Evolutionary conservation across 2,113 vertebrate genomes (phyloP).

Genomic region (Meriones unguiculatus): DNA sequence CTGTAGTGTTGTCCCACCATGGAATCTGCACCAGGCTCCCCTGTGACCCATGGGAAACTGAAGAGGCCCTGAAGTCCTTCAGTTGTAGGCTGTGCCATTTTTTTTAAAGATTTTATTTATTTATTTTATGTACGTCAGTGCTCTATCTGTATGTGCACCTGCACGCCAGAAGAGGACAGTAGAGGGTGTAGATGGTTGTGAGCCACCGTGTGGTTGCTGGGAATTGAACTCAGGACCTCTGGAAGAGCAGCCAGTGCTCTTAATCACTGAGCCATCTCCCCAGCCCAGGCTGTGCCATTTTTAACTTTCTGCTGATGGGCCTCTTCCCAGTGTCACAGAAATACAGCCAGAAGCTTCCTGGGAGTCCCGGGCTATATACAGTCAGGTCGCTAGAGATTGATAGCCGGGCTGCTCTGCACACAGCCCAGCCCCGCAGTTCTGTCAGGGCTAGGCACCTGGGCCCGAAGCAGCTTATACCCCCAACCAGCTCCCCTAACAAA

Average conservation of each 20-base stretch:
- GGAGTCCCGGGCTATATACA: background rate
- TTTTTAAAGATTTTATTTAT: too few relatives aligned
- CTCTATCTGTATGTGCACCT: too few relatives aligned
- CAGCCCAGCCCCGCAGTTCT: accelerated
- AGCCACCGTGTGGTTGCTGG: too few relatives aligned
- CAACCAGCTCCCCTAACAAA: background rate
- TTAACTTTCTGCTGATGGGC: background rate
- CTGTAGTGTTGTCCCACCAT: too few relatives aligned
- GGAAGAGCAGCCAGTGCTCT: too few relatives aligned
- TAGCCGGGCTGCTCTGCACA: background rate
- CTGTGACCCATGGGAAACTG: background rate
- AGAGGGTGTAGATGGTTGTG: too few relatives aligned
- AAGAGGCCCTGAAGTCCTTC: background rate
- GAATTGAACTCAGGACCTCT: too few relatives aligned
- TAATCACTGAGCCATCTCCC: too few relatives aligned
- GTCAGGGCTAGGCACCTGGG: accelerated
- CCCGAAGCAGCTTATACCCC: accelerated
- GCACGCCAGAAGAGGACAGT: too few relatives aligned
- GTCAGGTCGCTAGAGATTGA: background rate
- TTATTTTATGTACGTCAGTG: too few relatives aligned
- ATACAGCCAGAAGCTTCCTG: accelerated
- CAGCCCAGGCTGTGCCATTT: too few relatives aligned
- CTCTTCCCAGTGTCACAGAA: accelerated
- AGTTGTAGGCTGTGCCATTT: background rate
- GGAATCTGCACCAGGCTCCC: background rate